Conservation (phyloP, 2,888 invertebrate species). For the Drosophila fungiperda region DNA sequence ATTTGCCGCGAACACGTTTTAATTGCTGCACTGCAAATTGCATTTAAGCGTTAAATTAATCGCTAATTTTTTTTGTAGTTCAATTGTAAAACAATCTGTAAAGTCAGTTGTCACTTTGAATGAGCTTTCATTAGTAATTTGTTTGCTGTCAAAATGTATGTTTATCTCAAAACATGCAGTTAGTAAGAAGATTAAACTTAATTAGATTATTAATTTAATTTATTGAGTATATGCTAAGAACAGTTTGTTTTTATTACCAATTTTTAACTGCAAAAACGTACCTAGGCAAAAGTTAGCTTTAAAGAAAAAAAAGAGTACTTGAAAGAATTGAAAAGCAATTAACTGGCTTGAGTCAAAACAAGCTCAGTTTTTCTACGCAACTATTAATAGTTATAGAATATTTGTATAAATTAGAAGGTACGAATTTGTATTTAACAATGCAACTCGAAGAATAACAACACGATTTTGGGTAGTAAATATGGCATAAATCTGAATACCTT, state of each 20-base stretch:
- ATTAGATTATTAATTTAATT: not conserved
- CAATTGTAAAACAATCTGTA: not conserved
- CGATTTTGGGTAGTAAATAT: conserved; percentile 2
- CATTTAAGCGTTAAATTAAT: conserved; percentile 12
- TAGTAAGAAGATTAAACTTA: not conserved
- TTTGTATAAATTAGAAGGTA: not conserved
- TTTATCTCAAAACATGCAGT: not conserved
- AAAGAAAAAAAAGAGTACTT: not conserved
- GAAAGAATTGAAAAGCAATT: not conserved
- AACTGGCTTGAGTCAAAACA: not conserved
- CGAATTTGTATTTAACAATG: not conserved
- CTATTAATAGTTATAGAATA: not conserved
- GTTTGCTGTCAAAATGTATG: not conserved
- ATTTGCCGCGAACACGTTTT: conserved; percentile 41
- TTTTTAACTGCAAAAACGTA: not conserved
- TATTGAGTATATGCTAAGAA: not conserved
- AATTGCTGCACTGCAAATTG: conserved; percentile 27
- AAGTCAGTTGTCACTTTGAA: not conserved
- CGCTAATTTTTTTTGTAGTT: not conserved
- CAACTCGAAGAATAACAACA: not conserved
- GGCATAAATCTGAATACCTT: conserved; percentile 5
- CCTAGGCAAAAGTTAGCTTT: not conserved
- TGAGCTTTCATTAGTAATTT: not conserved
- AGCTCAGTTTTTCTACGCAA: not conserved
- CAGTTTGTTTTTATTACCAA: not conserved